Base-by-base conservation (phyloP, 2,797 vertebrate genomes). In the Pangasius larnaudii region DNA sequence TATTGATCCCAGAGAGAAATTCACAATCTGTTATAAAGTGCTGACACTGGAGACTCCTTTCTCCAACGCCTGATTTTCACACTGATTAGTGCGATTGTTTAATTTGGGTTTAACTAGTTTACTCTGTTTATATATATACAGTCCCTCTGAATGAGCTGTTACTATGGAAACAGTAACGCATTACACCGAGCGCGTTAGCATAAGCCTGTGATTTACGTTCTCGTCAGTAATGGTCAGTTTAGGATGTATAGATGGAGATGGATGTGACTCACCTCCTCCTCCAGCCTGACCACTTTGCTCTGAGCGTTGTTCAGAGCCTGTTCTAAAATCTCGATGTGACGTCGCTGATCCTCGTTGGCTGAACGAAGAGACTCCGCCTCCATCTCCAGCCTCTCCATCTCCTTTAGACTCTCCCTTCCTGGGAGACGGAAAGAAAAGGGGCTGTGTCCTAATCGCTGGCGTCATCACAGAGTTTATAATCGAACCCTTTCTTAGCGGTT, bases 281-380 rank as follows among this genome's bases (percentile, higher is more conserved):
- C 96, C 92, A 97, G 94, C 89, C 96, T 96, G 93, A 97, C 94
- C 90, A 97, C 96, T 88, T 96, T 96, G 91, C 96, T 96, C 93
- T 97, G 97, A 0, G 97, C 96, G 0, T 96, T 97, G 93, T 94
- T 97, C 65, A 97, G 91, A 36, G 97, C 97, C 94, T 97, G 97
- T 91, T 97, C 96, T 14, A 97, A 94, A 91, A 97, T 96, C 89
- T 97, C 97, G 0, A 97, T 96, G 92, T 97, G 96, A 61, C 96
- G 95, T 86, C 95, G 94, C 91, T 97, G 97, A 92, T 97, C 97
- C 89, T 97, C 97, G 0, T 94, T 97, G 4, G 96, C 93, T 3
- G 96, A 95, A 49, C 95, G 95, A 84, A 97, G 87, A 11, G 95
- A 94, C 1, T 94, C 95, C 86, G 96, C 91, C 84, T 97, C 97